Conservation (phyloP, 2,797 vertebrate genomes). For the Spinibarbus caldwelli region DNA sequence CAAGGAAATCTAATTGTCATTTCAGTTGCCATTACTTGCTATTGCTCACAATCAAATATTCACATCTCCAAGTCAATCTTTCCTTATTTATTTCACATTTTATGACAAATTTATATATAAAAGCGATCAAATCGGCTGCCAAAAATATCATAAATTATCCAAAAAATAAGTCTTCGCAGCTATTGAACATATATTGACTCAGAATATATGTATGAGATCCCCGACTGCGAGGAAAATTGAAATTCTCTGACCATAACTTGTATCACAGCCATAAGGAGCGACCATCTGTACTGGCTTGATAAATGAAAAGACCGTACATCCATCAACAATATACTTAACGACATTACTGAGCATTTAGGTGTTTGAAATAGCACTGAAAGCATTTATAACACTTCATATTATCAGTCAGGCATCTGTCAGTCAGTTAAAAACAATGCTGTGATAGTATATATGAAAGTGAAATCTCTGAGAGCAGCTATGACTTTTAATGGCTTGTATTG, state of each 20-base stretch:
- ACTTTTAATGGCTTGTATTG: background rate
- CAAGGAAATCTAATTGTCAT: background rate
- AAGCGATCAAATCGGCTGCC: background rate
- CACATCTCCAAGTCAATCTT: background rate
- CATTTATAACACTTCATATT: background rate
- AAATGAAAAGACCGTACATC: conserved; percentile 34
- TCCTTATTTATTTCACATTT: background rate
- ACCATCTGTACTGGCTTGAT: conserved; percentile 53
- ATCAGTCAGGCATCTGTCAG: conserved; percentile 24
- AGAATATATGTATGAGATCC: conserved; percentile 21
- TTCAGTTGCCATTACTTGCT: background rate
- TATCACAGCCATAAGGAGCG: conserved; percentile 36
- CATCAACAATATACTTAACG: conserved; percentile 35
- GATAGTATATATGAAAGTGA: background rate
- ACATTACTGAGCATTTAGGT: conserved; percentile 31
- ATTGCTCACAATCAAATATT: background rate
- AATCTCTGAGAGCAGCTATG: background rate
- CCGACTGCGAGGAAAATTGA: conserved; percentile 59
- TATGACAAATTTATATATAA: background rate
- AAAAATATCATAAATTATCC: background rate
- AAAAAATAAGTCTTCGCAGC: background rate
- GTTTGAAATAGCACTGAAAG: background rate
- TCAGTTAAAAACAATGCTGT: conserved; percentile 5
- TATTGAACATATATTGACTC: conserved; percentile 40
- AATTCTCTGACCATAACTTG: conserved; percentile 48